Evolutionary conservation across 2,113 vertebrate genomes (phyloP).

Genomic region (Bathybates hornii): DNA sequence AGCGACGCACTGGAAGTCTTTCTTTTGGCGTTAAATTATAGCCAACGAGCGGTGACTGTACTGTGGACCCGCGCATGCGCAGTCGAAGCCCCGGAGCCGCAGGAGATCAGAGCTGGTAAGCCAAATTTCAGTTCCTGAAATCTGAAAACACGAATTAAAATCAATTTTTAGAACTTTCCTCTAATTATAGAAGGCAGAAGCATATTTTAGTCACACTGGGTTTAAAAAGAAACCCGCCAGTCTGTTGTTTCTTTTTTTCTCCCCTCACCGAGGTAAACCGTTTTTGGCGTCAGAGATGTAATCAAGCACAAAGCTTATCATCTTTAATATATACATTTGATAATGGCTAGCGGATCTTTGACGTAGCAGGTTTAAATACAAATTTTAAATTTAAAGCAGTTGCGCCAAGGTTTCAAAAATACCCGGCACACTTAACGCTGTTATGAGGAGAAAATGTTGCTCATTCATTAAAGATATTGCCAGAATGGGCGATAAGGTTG

Average conservation of each 20-base stretch:
- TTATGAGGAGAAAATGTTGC: not conserved
- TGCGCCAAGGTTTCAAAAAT: not conserved
- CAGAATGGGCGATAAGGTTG: constrained; percentile 31
- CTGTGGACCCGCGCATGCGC: constrained; percentile 66
- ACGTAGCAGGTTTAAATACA: not conserved
- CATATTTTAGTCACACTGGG: not conserved
- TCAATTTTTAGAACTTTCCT: not conserved
- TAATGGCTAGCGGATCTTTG: not conserved
- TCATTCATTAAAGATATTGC: constrained; percentile 34
- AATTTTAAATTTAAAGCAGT: not conserved
- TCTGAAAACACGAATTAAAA: constrained; percentile 21
- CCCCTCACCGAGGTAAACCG: not conserved
- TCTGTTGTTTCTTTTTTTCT: not conserved
- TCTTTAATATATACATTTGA: not conserved
- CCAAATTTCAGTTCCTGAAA: constrained; percentile 61
- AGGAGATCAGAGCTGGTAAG: constrained; percentile 77
- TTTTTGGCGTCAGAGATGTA: not conserved
- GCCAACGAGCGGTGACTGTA: constrained; percentile 12
- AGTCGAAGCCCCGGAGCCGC: constrained; percentile 58
- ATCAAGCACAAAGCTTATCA: constrained; percentile 40
- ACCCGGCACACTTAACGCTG: not conserved
- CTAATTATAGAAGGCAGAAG: not conserved
- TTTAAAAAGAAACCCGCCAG: not conserved
- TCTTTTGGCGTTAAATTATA: not conserved
- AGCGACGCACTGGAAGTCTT: not conserved